Percentiles rank a stretch among this genome's conserved stretches.
phyloP scores from a whole-genome alignment of 2,888 invertebrate genomes.

The Drosophila siamana region DNA sequence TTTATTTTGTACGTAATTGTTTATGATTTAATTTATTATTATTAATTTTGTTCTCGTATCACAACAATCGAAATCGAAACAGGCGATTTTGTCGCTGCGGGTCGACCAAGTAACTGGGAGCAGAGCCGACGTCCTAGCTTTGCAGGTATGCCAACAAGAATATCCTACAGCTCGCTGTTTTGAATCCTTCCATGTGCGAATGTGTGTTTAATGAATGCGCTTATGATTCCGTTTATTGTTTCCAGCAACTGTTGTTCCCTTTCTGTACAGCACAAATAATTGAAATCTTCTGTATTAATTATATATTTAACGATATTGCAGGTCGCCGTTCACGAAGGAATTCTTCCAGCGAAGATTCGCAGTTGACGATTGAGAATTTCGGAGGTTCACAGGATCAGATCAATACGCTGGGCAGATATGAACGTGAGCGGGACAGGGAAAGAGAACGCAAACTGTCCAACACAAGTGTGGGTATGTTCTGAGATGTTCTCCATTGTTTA shows the following conservation, averaged over 20 bases:
- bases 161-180: conserved; percentile 33
- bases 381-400: conserved; percentile 96
- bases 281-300: neutral
- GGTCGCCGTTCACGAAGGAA: conserved; percentile 94
- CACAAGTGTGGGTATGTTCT: conserved; percentile 80
- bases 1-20: conserved; percentile 15
- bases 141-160: conserved; percentile 87
- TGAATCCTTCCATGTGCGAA: conserved; percentile 31
- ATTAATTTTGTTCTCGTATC: conserved; percentile 49
- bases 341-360: conserved; percentile 94
- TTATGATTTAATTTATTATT: conserved; percentile 32
- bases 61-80: conserved; percentile 28
- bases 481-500: neutral
- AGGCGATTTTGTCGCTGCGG: conserved; percentile 89
- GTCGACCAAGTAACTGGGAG: conserved; percentile 94
- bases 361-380: conserved; percentile 96
- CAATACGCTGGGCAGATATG: conserved; percentile 93
- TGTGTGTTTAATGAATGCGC: conserved; percentile 32
- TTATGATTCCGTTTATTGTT: conserved; percentile 19
- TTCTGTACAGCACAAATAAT: neutral
- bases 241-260: neutral
- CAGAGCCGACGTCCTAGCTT: conserved; percentile 90
- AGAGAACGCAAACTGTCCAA: conserved; percentile 85
- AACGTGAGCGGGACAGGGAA: conserved; percentile 85
- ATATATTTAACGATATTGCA: conserved; percentile 29